Evolutionary conservation across 1,140 invertebrate genomes (phyloP).

Genomic region (Drosophila bocqueti): DNA sequence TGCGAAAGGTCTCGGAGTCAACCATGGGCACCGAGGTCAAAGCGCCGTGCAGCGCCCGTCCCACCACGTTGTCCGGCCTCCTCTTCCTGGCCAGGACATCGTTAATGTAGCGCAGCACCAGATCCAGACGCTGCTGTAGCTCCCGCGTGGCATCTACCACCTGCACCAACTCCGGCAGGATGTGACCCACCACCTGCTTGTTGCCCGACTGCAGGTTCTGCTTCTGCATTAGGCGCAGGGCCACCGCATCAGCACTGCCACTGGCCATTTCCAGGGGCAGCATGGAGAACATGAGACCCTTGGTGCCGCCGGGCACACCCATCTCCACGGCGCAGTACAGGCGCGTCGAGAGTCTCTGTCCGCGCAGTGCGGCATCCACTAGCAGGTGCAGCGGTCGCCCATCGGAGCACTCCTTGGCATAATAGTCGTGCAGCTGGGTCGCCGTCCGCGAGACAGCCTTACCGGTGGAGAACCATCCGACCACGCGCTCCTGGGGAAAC

Average conservation of each 20-base stretch:
- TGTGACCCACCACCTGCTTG: slow-evolving; percentile 41
- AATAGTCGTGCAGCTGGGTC: slow-evolving; percentile 45
- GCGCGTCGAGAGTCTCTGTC: slow-evolving; percentile 37
- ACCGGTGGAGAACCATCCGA: slow-evolving; percentile 67
- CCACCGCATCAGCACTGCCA: slow-evolving; percentile 32
- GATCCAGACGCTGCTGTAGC: slow-evolving; percentile 51
- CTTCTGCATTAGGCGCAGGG: slow-evolving; percentile 56
- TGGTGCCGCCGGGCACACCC: slow-evolving; percentile 66
- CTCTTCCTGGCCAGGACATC: slow-evolving; percentile 61
- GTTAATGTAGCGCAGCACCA: slow-evolving; percentile 63
- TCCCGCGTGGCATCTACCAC: slow-evolving; percentile 44
- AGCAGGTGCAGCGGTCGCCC: slow-evolving; percentile 59
- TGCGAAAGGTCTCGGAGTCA: slow-evolving; percentile 53
- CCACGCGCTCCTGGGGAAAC: slow-evolving; percentile 62
- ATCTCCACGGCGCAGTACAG: slow-evolving; percentile 55
- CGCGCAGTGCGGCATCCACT: slow-evolving; percentile 48
- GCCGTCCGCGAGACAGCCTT: slow-evolving; percentile 48
- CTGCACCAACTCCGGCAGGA: slow-evolving; percentile 54
- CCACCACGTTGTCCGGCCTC: slow-evolving; percentile 55
- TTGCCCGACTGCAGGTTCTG: slow-evolving; percentile 12
- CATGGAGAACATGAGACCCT: slow-evolving; percentile 57
- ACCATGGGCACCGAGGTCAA: slow-evolving; percentile 61
- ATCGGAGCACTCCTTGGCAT: slow-evolving; percentile 43
- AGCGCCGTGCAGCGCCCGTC: slow-evolving; percentile 44
- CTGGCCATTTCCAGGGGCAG: slow-evolving; percentile 48